Evolutionary conservation across 2,797 vertebrate species (phyloP).

Genomic region (Pyrocephalus nanus): DNA sequence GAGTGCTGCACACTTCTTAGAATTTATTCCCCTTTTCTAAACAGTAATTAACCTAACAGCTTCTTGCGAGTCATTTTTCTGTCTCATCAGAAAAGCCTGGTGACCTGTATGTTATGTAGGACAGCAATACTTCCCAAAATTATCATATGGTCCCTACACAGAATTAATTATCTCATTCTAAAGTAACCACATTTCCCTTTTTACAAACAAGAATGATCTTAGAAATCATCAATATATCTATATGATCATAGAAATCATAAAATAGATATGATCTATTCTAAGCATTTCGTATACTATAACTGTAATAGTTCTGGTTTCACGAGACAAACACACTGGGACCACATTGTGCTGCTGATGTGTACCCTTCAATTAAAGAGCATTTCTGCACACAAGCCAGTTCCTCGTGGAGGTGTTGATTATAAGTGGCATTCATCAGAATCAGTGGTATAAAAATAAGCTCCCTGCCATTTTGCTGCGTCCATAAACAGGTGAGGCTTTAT

Average conservation of each 20-base stretch:
- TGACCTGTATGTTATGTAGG: not conserved
- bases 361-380: slow-evolving; percentile 58
- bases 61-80: slow-evolving; percentile 45
- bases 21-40: slow-evolving; percentile 40
- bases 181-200: not conserved
- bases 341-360: not conserved
- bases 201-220: not conserved
- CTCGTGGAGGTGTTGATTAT: slow-evolving; percentile 52
- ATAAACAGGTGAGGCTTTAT: slow-evolving; percentile 55
- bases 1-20: slow-evolving; percentile 39
- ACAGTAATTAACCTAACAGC: slow-evolving; percentile 70
- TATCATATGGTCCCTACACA: not conserved
- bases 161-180: slow-evolving; percentile 1
- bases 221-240: not conserved
- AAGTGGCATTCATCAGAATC: slow-evolving; percentile 52
- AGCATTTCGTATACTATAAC: not conserved
- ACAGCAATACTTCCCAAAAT: slow-evolving; percentile 12
- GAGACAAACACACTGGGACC: not conserved
- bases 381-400: slow-evolving; percentile 49
- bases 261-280: not conserved
- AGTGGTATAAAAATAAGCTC: slow-evolving; percentile 49
- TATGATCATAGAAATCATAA: not conserved
- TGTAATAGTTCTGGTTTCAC: slow-evolving; percentile 13
- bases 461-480: slow-evolving; percentile 40
- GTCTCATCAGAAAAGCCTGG: slow-evolving; percentile 33